These are phyloP conservation scores for Gorsachius magnificus DNA, from an alignment of 2,797 vertebrate genomes.

Conservation along the genomic window DNA sequence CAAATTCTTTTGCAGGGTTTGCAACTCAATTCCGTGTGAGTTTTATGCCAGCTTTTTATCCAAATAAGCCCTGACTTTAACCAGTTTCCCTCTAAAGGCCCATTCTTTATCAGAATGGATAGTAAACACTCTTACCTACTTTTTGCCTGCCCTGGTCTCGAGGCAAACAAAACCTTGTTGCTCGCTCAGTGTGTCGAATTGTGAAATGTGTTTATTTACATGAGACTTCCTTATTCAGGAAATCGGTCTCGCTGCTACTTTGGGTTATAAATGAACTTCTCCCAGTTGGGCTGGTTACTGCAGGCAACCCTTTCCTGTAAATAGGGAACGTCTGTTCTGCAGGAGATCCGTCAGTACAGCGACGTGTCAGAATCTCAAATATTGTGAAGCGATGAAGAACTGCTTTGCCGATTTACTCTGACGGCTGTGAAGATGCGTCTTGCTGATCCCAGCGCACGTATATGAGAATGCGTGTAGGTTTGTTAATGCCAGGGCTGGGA, in stretches of 20 bases:
- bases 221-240: constrained; percentile 52
- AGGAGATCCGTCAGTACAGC: background rate
- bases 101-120: background rate
- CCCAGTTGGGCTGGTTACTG: constrained; percentile 13
- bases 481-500: background rate
- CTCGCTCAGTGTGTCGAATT: background rate
- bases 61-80: background rate
- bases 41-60: background rate
- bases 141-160: background rate
- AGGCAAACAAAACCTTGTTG: background rate
- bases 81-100: background rate
- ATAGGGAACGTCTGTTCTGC: background rate
- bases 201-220: constrained; percentile 52
- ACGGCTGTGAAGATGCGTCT: background rate
- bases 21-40: background rate
- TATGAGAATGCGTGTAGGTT: background rate
- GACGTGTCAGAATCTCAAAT: background rate
- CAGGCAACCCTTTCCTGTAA: constrained; percentile 47
- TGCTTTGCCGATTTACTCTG: background rate
- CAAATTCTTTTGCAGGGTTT: background rate
- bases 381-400: background rate
- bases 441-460: background rate
- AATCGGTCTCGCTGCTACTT: constrained; percentile 37
- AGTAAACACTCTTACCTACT: background rate
- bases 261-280: constrained; percentile 40